Conservation (phyloP, 2,113 vertebrate species). For the Ailurus styani region DNA sequence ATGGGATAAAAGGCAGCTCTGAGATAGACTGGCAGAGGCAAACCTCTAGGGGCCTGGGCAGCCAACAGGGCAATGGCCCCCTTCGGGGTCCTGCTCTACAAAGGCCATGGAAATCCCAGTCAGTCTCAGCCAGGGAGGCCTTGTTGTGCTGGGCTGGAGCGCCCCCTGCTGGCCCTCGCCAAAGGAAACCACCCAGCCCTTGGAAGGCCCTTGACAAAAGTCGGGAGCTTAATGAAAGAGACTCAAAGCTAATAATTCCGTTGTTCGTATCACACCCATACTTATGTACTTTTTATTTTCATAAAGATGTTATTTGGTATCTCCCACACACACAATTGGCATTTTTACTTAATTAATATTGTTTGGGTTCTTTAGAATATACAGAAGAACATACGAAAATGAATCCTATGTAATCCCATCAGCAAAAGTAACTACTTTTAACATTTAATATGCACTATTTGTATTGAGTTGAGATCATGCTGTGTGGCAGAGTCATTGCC, state of each 20-base stretch:
- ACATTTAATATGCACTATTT: background rate
- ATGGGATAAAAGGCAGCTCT: background rate
- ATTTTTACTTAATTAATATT: background rate
- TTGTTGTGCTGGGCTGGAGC: background rate
- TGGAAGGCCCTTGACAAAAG: background rate
- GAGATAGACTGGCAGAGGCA: background rate
- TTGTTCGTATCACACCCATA: background rate
- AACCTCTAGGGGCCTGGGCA: background rate
- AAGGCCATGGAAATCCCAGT: background rate
- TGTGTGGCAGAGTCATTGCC: background rate
- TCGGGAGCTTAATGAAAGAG: background rate
- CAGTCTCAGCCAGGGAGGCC: no score
- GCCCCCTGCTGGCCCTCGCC: background rate
- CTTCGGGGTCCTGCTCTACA: no score
- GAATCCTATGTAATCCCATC: background rate
- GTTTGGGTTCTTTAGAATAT: background rate
- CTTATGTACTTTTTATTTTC: background rate
- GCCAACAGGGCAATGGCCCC: background rate
- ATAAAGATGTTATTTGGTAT: background rate
- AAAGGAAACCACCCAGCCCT: background rate
- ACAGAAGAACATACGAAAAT: background rate
- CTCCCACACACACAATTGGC: background rate
- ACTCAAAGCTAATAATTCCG: background rate
- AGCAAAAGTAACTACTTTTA: background rate
- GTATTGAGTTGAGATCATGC: background rate